Percentiles rank a stretch among this genome's conserved stretches.
phyloP scores from a whole-genome alignment of 2,113 vertebrate genomes.

The Carassius auratus region DNA sequence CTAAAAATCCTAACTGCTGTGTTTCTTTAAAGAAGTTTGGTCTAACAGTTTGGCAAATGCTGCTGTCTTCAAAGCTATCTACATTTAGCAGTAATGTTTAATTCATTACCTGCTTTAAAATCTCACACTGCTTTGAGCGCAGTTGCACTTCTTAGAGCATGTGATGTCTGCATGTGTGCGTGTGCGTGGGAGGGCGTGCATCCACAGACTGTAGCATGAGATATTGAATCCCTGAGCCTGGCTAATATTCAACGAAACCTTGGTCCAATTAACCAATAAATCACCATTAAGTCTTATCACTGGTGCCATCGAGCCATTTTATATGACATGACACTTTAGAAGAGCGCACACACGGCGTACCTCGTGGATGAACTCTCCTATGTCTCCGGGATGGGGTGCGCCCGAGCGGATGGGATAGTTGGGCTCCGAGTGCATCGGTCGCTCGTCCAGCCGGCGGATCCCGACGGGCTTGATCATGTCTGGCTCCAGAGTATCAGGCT shows the following conservation, averaged over 20 bases:
- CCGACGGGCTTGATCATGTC: constrained; percentile 93
- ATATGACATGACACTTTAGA: constrained; percentile 39
- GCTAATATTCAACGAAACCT: constrained; percentile 51
- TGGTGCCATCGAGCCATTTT: constrained; percentile 56
- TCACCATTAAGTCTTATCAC: constrained; percentile 59
- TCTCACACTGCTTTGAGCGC: constrained; percentile 51
- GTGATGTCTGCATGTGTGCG: constrained; percentile 35
- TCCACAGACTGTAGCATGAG: constrained; percentile 28
- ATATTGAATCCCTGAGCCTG: constrained; percentile 47
- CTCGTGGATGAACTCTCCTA: constrained; percentile 98
- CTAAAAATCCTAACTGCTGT: not conserved
- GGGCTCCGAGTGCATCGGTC: constrained; percentile 92
- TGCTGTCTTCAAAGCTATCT: constrained; percentile 16
- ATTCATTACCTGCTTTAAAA: constrained; percentile 61
- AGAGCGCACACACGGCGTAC: constrained; percentile 64
- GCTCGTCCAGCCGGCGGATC: constrained; percentile 91
- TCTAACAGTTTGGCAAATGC: not conserved
- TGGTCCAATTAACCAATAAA: constrained; percentile 55
- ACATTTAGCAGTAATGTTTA: constrained; percentile 57
- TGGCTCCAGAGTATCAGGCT: constrained; percentile 92
- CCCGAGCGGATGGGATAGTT: constrained; percentile 94
- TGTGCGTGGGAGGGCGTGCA: not conserved
- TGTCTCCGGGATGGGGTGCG: constrained; percentile 95
- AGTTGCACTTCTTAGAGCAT: constrained; percentile 40
- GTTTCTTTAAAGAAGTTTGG: not conserved